Conservation (phyloP, 2,113 vertebrate species). For the Larimichthys polyactis region DNA sequence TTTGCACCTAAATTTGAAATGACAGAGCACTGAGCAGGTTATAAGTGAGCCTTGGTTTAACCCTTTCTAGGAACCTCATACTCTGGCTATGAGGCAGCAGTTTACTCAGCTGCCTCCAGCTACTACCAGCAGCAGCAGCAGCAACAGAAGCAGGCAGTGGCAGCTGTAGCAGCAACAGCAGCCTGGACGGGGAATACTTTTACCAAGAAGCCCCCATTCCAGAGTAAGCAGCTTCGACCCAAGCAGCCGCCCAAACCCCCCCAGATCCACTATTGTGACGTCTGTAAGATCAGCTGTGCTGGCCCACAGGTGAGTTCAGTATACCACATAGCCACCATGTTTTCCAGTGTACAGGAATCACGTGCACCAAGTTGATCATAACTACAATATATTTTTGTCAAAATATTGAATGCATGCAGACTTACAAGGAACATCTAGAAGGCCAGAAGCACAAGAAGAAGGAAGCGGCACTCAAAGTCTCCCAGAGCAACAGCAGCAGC, state of each 20-base stretch:
- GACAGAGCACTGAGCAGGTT: not conserved
- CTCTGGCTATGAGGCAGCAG: constrained; percentile 97
- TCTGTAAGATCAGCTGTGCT: constrained; percentile 99
- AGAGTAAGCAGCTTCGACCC: constrained; percentile 96
- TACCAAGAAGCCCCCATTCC: constrained; percentile 96
- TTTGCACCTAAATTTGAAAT: not conserved
- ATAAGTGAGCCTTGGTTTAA: not conserved
- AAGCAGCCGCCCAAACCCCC: constrained; percentile 98
- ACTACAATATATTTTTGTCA: too few species aligned
- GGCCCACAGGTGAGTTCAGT: constrained; percentile 92
- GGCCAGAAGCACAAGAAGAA: constrained; percentile 99
- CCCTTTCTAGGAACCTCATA: constrained; percentile 91
- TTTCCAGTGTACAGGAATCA: too few species aligned
- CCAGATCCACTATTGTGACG: constrained; percentile 99
- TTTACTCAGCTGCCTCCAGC: constrained; percentile 97
- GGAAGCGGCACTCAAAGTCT: constrained; percentile 95
- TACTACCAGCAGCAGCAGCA: constrained; percentile 96
- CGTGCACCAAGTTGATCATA: too few species aligned
- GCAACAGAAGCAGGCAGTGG: constrained; percentile 91
- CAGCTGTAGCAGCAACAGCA: constrained; percentile 92
- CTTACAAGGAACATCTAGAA: constrained; percentile 98
- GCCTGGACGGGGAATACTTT: constrained; percentile 97
- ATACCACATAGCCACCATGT: not conserved
- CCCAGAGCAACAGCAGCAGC: constrained; percentile 88
- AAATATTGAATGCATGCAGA: constrained; percentile 78